Evolutionary conservation across 2,113 vertebrate species (phyloP).

Genomic region (Hoplias malabaricus): DNA sequence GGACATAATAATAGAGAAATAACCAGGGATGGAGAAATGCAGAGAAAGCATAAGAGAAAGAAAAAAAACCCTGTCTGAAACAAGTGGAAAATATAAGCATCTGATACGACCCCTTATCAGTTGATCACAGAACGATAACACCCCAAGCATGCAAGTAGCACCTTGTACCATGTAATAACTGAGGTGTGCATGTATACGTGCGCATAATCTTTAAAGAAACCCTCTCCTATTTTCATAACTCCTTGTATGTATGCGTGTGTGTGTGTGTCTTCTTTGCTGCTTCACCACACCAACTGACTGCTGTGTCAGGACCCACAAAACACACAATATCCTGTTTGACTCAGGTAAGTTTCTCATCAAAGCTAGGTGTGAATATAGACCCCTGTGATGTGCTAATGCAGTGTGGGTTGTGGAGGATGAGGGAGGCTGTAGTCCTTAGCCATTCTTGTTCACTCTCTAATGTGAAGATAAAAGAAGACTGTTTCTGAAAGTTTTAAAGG

Average conservation of each 20-base stretch:
- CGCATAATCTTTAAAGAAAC: neutral
- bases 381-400: neutral
- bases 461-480: neutral
- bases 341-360: neutral
- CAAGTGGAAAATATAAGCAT: neutral
- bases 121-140: neutral
- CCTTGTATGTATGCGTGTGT: neutral
- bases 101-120: neutral
- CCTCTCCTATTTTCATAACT: conserved; percentile 7
- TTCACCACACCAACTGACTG: neutral
- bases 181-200: neutral
- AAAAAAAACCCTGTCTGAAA: neutral
- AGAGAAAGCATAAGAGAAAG: neutral
- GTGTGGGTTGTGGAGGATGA: neutral
- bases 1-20: neutral
- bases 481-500: no score
- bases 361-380: conserved; percentile 3
- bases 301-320: neutral
- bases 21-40: neutral
- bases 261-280: neutral
- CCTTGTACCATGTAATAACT: neutral
- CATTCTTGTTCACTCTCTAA: neutral
- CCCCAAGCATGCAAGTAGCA: neutral
- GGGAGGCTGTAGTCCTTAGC: no score
- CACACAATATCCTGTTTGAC: conserved; percentile 10